Conservation (phyloP, 1,140 invertebrate species). For the Eubasilissa regina region DNA sequence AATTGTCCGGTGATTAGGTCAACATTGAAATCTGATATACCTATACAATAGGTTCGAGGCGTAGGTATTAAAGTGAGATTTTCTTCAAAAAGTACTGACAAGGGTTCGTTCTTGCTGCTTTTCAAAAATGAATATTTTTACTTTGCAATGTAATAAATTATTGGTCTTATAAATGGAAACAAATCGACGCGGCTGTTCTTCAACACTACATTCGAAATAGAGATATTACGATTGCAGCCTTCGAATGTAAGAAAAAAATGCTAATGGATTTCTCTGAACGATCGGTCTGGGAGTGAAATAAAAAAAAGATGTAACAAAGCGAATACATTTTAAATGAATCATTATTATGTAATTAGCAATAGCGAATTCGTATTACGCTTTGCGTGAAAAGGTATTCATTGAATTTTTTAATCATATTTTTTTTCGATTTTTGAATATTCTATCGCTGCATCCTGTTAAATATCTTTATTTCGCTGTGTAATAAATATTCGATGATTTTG, state of each 20-base stretch:
- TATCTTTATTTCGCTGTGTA: not conserved
- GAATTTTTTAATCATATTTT: slow-evolving; percentile 10
- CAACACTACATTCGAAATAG: slow-evolving; percentile 50
- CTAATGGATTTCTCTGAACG: slow-evolving; percentile 53
- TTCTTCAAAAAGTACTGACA: too few species aligned
- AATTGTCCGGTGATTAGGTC: too few species aligned
- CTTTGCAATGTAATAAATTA: slow-evolving; percentile 22
- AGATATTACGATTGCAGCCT: slow-evolving; percentile 52
- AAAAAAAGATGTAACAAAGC: slow-evolving; percentile 46
- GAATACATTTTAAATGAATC: slow-evolving; percentile 55
- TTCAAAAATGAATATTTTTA: not conserved
- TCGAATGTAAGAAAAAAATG: slow-evolving; percentile 51
- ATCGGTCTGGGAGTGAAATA: slow-evolving; percentile 14
- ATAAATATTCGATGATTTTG: slow-evolving; percentile 6
- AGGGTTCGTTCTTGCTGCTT: not conserved
- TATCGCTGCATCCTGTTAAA: not conserved
- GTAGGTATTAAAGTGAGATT: too few species aligned
- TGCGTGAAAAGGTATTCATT: slow-evolving; percentile 17
- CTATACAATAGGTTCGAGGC: too few species aligned
- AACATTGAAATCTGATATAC: too few species aligned
- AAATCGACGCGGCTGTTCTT: slow-evolving; percentile 9
- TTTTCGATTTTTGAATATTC: not conserved
- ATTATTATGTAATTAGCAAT: slow-evolving; percentile 56
- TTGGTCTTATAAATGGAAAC: slow-evolving; percentile 6
- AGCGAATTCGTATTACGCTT: slow-evolving; percentile 14